Evolutionary conservation across 2,888 invertebrate genomes (phyloP).

Genomic region (Amphipyra tragopoginis): DNA sequence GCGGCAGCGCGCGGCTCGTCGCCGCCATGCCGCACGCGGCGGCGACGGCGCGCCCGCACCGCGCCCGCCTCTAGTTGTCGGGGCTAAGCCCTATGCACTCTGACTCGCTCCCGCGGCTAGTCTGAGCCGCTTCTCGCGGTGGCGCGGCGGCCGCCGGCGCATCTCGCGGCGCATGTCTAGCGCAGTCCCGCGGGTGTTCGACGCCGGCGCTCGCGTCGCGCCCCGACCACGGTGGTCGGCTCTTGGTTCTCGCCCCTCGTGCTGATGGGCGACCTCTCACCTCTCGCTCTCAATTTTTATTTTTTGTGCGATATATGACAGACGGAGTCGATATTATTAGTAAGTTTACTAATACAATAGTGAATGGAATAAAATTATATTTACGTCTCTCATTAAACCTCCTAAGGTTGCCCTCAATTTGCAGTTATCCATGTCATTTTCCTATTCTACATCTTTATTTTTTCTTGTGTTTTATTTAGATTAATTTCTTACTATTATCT

Average conservation of each 20-base stretch:
- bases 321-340: conserved; percentile 74
- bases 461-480: conserved; percentile 17
- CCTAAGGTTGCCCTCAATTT: conserved; percentile 51
- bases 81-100: conserved; percentile 82
- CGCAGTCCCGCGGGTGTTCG: conserved; percentile 55
- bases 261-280: conserved; percentile 71
- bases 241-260: conserved; percentile 72
- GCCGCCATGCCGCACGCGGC: conserved; percentile 62
- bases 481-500: conserved; percentile 25
- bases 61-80: conserved; percentile 79
- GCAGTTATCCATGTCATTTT: conserved; percentile 32
- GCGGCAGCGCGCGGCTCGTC: conserved; percentile 70
- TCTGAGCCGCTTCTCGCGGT: conserved; percentile 86
- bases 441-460: conserved; percentile 26
- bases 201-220: conserved; percentile 60
- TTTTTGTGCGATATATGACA: conserved; percentile 71
- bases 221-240: conserved; percentile 64
- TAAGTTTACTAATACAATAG: conserved; percentile 79
- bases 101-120: conserved; percentile 82
- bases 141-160: conserved; percentile 67
- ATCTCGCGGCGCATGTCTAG: conserved; percentile 59
- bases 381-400: conserved; percentile 63
- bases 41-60: conserved; percentile 67
- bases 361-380: conserved; percentile 60
- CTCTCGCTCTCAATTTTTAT: conserved; percentile 76